A percentile compares a stretch with the other conserved stretches of the same genome.
Conservation (phyloP, 2,797 vertebrate genomes). For the Falco biarmicus region DNA sequence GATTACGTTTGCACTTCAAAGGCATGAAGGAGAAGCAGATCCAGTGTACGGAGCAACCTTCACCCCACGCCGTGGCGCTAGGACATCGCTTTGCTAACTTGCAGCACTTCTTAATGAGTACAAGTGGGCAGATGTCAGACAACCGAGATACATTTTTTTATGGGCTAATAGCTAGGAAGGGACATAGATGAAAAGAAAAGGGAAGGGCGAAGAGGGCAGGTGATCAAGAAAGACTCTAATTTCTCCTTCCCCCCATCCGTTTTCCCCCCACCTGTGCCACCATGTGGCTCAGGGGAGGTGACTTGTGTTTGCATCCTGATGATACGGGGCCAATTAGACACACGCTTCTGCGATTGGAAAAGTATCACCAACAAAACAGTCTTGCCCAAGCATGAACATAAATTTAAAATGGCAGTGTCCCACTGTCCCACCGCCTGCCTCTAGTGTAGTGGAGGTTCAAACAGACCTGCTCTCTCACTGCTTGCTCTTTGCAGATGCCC, state of each 20-base stretch:
- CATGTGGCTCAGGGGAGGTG: neutral
- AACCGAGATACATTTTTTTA: neutral
- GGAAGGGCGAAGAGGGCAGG: neutral
- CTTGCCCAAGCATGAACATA: neutral
- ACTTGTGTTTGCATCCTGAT: neutral
- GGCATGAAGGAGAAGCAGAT: neutral
- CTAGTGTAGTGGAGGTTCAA: neutral
- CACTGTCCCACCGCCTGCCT: neutral
- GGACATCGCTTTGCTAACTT: neutral
- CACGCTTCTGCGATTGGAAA: fast-evolving
- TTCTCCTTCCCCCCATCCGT: neutral
- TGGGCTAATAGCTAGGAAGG: neutral
- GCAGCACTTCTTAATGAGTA: neutral
- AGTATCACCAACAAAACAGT: neutral
- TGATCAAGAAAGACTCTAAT: neutral
- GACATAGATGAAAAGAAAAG: neutral
- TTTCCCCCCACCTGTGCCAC: neutral
- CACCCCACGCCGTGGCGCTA: neutral
- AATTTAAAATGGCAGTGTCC: neutral
- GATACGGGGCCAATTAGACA: neutral
- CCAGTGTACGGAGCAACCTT: neutral
- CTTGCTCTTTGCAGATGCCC: neutral
- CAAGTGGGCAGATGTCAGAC: neutral
- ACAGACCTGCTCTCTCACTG: neutral
- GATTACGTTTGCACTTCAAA: conserved; percentile 11